These are phyloP conservation scores for Caerostris extrusa DNA, from an alignment of 1,140 invertebrate genomes.

Conservation along the genomic window DNA sequence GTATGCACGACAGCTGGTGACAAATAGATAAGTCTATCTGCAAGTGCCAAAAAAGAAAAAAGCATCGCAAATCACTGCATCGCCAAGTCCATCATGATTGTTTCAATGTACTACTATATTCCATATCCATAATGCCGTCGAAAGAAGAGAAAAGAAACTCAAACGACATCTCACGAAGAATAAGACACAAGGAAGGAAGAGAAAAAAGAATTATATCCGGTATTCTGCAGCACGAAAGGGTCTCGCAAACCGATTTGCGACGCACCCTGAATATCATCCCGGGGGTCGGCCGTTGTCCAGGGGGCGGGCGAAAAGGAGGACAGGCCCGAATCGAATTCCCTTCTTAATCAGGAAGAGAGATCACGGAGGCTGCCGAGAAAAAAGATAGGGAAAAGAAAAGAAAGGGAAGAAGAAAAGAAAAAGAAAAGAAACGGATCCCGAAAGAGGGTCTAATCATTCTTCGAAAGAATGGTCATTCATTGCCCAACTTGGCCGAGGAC, in stretches of 20 bases:
- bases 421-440: neutral
- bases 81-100: neutral
- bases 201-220: neutral
- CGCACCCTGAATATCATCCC: neutral
- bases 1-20: no score
- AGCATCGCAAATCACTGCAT: neutral
- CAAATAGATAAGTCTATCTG: neutral
- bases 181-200: neutral
- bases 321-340: conserved; percentile 51
- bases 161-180: conserved; percentile 7
- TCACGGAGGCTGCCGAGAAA: neutral
- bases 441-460: conserved; percentile 60
- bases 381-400: neutral
- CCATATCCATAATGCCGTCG: neutral
- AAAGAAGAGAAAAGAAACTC: neutral
- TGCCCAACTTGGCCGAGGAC: conserved; percentile 24
- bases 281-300: neutral
- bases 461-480: conserved; percentile 57
- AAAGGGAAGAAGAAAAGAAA: neutral
- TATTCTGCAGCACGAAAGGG: neutral
- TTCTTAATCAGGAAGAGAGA: conserved; percentile 53
- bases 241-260: neutral
- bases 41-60: neutral
- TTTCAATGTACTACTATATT: neutral
- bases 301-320: conserved; percentile 21